Evolutionary conservation across 2,113 vertebrate genomes (phyloP).

Genomic region (Anser brachyrhynchus): DNA sequence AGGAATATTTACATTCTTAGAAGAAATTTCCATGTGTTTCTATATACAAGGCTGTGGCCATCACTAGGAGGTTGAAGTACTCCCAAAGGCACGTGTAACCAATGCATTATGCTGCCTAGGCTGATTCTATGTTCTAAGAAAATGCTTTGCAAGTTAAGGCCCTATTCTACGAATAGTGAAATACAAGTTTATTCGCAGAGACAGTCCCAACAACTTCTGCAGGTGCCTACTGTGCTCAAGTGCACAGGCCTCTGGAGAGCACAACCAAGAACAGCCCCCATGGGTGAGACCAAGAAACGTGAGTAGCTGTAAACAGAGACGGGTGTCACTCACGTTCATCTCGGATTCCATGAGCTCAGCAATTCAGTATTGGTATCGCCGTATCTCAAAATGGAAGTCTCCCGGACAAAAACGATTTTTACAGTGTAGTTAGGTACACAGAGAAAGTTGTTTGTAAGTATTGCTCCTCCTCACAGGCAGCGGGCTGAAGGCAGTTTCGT

Average conservation of each 20-base stretch:
- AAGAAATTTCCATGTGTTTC: not conserved
- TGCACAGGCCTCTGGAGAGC: rapidly evolving
- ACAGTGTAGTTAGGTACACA: rapidly evolving
- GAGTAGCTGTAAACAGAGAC: not conserved
- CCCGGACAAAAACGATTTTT: not conserved
- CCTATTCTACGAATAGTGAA: not conserved
- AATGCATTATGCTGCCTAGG: not conserved
- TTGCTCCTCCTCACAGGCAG: not conserved
- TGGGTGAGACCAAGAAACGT: rapidly evolving
- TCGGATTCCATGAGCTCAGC: not conserved
- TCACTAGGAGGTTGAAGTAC: not conserved
- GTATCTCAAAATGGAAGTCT: not conserved
- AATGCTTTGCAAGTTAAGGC: not conserved
- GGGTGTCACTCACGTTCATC: not conserved
- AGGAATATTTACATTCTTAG: conserved; percentile 25
- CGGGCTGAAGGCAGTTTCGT: not conserved
- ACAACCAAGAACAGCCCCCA: not conserved
- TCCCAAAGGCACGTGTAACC: not conserved
- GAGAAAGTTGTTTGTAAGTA: rapidly evolving
- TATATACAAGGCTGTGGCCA: not conserved
- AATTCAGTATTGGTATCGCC: too few species aligned
- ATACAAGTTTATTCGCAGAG: rapidly evolving
- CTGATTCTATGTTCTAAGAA: rapidly evolving
- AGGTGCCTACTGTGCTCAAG: rapidly evolving
- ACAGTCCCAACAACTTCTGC: not conserved